phyloP scores from a whole-genome alignment of 2,797 vertebrate species.

The Apogon talboti region DNA sequence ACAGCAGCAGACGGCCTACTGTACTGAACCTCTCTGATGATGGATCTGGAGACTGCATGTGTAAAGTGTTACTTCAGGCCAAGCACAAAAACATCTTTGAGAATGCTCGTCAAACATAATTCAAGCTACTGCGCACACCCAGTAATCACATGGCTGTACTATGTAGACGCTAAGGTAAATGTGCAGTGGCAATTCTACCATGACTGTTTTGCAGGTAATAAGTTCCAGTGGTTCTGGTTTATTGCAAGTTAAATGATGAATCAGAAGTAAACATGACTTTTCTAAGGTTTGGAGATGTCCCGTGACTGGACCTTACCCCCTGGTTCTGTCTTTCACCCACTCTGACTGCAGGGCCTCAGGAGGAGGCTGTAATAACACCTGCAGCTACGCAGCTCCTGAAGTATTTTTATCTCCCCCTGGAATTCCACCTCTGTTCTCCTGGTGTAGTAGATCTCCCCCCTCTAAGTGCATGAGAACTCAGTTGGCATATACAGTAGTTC shows the following conservation, averaged over 20 bases:
- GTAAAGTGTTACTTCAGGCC: slow-evolving; percentile 37
- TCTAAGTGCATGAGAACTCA: slow-evolving; percentile 28
- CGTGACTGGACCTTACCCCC: slow-evolving; percentile 10
- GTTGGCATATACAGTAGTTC: slow-evolving; percentile 47
- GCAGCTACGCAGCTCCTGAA: slow-evolving; percentile 65
- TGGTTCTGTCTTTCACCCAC: slow-evolving; percentile 20
- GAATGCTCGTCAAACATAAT: slow-evolving; percentile 33
- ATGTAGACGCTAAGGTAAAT: background rate
- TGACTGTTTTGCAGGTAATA: slow-evolving; percentile 1
- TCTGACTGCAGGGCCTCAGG: slow-evolving; percentile 53
- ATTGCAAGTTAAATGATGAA: background rate
- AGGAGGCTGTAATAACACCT: slow-evolving; percentile 81
- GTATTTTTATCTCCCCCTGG: slow-evolving; percentile 81
- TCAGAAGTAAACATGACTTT: slow-evolving; percentile 12
- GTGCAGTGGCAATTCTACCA: background rate
- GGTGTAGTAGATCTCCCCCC: slow-evolving; percentile 20
- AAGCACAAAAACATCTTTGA: slow-evolving; percentile 75
- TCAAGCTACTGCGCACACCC: slow-evolving; percentile 8
- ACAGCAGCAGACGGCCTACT: slow-evolving; percentile 60
- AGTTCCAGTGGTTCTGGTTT: background rate
- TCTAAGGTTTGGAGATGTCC: slow-evolving; percentile 13
- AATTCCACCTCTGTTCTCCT: slow-evolving; percentile 73
- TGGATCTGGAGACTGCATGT: slow-evolving; percentile 54
- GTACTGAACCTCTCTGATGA: slow-evolving; percentile 45
- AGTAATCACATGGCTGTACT: slow-evolving; percentile 9